Base-by-base conservation (phyloP, 2,888 invertebrate species). In the Hirtodrosophila alboralis region DNA sequence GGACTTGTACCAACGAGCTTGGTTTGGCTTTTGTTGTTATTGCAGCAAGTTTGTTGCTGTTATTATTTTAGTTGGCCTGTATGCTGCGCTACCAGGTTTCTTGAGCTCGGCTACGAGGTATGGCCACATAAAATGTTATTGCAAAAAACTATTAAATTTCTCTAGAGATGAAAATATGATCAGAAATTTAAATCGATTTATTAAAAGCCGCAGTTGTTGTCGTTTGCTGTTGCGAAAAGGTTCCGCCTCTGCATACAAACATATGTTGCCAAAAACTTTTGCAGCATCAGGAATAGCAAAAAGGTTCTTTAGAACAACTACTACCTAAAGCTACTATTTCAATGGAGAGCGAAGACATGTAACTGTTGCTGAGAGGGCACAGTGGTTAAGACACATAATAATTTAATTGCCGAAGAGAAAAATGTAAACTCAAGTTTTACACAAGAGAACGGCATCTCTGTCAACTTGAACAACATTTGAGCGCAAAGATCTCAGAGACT, bases 111-210 rank as follows among this genome's bases (percentile, higher is more conserved):
- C 18, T 7, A 14, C 12, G 28, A 26, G 43, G 21, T 26, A 47
- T 34, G 51, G 51, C 36, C 66, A 47, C 69, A 79, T 67, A 79
- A 79, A 79, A 78, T 83, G 71, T 72, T 81, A 81, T 77, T 83
- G 85, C 75, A 54, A 61, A 70, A 83, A 86, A 87, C 84, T 86
- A 86, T 83, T 73, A 84, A 80, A 87, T 87, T 87, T 86, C 86
- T 83, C 83, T 14, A 58, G 86, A 75, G 86, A 86, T 81, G 80
- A 75, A 87, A 79, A 81, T 88, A 86, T 87, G 87, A 87, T 86
- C 86, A 85, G 85, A 88, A 86, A 87, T 87, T 84, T 88, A 85
- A 88, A 88, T 88, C 88, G 88, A 88, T 88, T 88, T 88, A 88
- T 88, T 87, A 87, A 88, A 86, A 88, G 68, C 70, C 70, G 60